A percentile compares a stretch with the other conserved stretches of the same genome.
phyloP scores from a whole-genome alignment of 1,140 invertebrate genomes.

The Centruroides vittatus region DNA sequence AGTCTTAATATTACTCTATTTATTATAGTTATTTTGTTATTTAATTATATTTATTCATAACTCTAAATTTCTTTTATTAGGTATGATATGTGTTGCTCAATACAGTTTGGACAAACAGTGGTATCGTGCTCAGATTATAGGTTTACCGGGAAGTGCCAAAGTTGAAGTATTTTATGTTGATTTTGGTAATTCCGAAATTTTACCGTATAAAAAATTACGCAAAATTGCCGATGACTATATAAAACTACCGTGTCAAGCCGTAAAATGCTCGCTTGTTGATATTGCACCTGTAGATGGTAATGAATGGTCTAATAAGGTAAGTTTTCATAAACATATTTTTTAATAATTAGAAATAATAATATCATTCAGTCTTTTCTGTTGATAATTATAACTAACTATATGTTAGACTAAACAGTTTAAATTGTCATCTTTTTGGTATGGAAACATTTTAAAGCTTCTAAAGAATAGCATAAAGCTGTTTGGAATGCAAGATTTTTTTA shows the following conservation, averaged over 20 bases:
- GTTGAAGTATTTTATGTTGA: conserved; percentile 37
- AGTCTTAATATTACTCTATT: no score
- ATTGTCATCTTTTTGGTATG: no score
- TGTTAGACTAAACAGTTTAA: no score
- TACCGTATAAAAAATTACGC: conserved; percentile 24
- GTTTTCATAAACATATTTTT: background rate
- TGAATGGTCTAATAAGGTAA: conserved; percentile 5
- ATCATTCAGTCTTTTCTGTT: no score
- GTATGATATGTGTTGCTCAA: conserved; percentile 32
- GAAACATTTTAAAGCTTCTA: no score
- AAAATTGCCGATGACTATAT: conserved; percentile 17
- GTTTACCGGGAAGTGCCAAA: conserved; percentile 24
- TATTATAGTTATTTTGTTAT: background rate
- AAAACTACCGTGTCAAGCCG: conserved; percentile 9
- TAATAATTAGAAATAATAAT: no score
- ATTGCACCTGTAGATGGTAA: background rate
- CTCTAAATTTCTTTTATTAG: conserved; percentile 22
- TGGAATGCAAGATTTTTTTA: no score
- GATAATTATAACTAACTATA: no score
- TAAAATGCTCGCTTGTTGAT: conserved; percentile 6
- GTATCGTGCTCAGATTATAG: conserved; percentile 30
- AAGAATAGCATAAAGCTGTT: no score
- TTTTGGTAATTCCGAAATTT: conserved; percentile 27
- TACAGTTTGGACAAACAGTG: conserved; percentile 27
- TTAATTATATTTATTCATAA: background rate